Base-by-base conservation (phyloP, 1,140 invertebrate species). In the Tribolium madens region DNA sequence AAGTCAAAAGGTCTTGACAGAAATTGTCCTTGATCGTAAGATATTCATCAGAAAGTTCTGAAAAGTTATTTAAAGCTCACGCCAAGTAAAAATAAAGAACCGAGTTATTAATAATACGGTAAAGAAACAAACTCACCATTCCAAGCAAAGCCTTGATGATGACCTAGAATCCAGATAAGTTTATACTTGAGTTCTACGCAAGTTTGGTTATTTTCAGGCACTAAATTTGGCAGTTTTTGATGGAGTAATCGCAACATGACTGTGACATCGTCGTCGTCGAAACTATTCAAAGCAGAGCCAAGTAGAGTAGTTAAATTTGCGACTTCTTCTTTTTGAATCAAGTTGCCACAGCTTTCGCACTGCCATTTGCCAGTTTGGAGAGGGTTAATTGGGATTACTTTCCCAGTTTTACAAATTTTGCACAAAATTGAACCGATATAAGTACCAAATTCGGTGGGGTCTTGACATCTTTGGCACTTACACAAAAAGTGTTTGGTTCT, bases 401-500 rank as follows among this genome's bases (percentile, higher is more conserved):
- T 76, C 76, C 88, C 89, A 31, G 5, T 48, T 53, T 84, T 82
- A 2, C 82, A 83, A 7, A 83, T 81, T 76, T 88, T 87, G 77
- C 90, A 91, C 48, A 87, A 85, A 13, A 90, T 82, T 15, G 88
- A 87, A 31, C 77, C 72, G 60, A 86, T 82, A 77, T 85, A 83
- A 14, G 84, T 80, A 17, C 80, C 77, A 75, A 75, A 87, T 84
- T 88, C 94, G 52, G 90, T 91, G 0, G 90, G 89, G 86, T 95
- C 94, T 33, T 85, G 83, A 83, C 94, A 95, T 31, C 94, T 87
- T 12, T 84, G 80, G 82, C 94, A 96, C 9, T 84, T 84, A 82
- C 94, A 96, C 26, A 87, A 85, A 83, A 96, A 96, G 82, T 92
- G 89, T 87, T 95, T 95, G 1, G 92, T 94, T 75, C 88, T 87